These are phyloP conservation scores for Cardinalis cardinalis DNA, from an alignment of 2,113 vertebrate genomes.

Conservation along the genomic window DNA sequence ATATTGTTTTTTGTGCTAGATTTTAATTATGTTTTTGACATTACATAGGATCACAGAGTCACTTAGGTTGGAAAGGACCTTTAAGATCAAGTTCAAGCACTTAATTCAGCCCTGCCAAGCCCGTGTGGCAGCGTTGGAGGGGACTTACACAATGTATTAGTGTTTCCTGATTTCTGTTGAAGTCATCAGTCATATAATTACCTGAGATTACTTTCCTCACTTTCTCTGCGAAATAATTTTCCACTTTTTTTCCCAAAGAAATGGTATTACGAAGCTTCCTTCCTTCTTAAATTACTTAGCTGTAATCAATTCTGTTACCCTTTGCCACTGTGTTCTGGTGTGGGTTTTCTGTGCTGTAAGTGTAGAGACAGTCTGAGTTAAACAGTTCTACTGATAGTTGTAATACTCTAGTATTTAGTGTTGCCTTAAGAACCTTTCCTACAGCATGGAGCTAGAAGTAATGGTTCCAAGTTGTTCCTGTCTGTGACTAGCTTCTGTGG, in stretches of 20 bases:
- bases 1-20: background rate
- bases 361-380: background rate
- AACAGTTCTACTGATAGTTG: background rate
- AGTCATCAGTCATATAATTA: background rate
- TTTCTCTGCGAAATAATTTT: background rate
- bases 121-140: accelerated
- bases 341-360: background rate
- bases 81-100: background rate
- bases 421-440: background rate
- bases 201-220: background rate
- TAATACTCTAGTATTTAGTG: background rate
- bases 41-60: background rate
- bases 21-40: background rate
- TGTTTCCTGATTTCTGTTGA: background rate
- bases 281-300: background rate
- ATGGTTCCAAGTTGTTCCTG: background rate
- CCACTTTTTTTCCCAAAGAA: background rate
- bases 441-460: background rate
- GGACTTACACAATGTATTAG: background rate
- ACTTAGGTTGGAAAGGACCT: background rate
- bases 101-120: background rate
- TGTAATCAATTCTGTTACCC: background rate
- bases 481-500: background rate
- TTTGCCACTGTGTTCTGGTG: background rate
- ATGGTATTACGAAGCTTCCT: background rate